Percentiles rank a stretch among this genome's conserved stretches.
phyloP scores from a whole-genome alignment of 2,113 vertebrate species.

The Toxotes chatareus region DNA sequence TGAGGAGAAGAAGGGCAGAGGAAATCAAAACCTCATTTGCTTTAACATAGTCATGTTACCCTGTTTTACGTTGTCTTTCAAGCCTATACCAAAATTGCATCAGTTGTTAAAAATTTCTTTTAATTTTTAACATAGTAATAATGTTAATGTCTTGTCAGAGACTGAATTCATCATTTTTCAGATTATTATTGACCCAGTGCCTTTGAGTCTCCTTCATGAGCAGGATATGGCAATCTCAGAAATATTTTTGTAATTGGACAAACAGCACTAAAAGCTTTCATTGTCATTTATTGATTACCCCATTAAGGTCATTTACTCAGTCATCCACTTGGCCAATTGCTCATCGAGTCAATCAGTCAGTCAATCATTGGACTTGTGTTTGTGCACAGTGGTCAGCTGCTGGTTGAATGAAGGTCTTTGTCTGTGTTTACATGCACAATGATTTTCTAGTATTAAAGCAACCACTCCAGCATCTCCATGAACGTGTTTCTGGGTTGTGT shows the following conservation, averaged over 20 bases:
- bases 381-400: conserved; percentile 37
- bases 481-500: neutral
- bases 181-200: neutral
- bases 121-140: too few relatives aligned
- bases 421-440: conserved; percentile 45
- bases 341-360: conserved; percentile 45
- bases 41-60: neutral
- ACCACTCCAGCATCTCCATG: conserved; percentile 2
- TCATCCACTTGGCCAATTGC: conserved; percentile 53
- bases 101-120: neutral
- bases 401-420: conserved; percentile 41
- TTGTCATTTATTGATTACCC: conserved; percentile 59
- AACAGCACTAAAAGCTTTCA: conserved; percentile 38
- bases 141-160: neutral
- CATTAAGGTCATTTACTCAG: conserved; percentile 58
- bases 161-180: neutral
- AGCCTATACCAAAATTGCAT: neutral
- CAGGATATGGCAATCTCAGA: neutral
- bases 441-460: conserved; percentile 12
- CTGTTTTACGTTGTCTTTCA: neutral
- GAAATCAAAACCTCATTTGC: conserved; percentile 28
- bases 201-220: conserved; percentile 1
- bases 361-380: conserved; percentile 47
- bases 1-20: neutral
- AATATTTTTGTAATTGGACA: conserved; percentile 38